Evolutionary conservation across 2,797 vertebrate species (phyloP).

Genomic region (Oceanodroma leucorhoa): DNA sequence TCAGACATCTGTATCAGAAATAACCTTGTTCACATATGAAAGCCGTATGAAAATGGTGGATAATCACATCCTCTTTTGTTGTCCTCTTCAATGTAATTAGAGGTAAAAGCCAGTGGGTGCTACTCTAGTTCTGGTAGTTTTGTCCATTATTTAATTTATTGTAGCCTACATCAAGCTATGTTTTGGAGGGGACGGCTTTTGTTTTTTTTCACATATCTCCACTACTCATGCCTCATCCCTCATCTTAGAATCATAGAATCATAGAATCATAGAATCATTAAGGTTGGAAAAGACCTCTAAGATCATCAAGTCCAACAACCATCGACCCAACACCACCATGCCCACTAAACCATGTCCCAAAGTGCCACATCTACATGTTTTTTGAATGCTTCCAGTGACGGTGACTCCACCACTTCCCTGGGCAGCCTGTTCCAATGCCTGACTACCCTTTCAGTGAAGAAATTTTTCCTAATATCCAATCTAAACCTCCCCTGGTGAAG

Average conservation of each 20-base stretch:
- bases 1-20: background rate
- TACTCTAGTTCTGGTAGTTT: background rate
- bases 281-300: too few relatives aligned
- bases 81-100: background rate
- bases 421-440: too few relatives aligned
- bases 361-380: too few relatives aligned
- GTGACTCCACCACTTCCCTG: too few relatives aligned
- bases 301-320: too few relatives aligned
- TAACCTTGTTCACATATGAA: background rate
- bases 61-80: background rate
- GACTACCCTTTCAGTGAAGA: too few relatives aligned
- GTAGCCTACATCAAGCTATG: background rate
- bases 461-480: too few relatives aligned
- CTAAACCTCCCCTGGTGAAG: too few relatives aligned
- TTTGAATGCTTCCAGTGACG: too few relatives aligned
- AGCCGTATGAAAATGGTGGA: background rate
- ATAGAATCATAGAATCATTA: too few relatives aligned
- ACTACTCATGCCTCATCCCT: background rate
- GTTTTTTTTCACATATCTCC: background rate
- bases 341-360: too few relatives aligned
- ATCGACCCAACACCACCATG: too few relatives aligned
- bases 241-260: background rate
- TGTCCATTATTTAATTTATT: background rate
- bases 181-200: background rate
- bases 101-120: background rate